These are phyloP conservation scores for Lasioglossum zephyrum DNA, from an alignment of 2,888 invertebrate genomes.

Conservation along the genomic window DNA sequence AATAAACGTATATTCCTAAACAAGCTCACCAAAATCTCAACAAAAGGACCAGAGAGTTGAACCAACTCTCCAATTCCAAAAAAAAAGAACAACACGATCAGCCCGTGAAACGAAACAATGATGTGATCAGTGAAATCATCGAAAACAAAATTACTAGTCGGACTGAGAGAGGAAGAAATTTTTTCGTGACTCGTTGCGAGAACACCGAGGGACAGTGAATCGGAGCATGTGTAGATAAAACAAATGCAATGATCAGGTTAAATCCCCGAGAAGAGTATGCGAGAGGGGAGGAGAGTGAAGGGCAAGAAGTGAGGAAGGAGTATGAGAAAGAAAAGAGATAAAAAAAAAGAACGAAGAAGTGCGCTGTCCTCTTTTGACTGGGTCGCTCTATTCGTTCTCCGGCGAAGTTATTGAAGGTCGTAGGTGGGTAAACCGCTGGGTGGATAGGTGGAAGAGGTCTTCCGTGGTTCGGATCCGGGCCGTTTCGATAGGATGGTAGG, in stretches of 20 bases:
- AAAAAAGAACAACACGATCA: neutral
- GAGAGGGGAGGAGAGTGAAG: neutral
- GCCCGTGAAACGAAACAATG: no score
- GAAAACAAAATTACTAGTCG: neutral
- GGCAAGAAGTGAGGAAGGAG: neutral
- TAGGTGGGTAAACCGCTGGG: slow-evolving; percentile 61
- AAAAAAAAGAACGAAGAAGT: neutral
- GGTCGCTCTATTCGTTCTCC: slow-evolving; percentile 22
- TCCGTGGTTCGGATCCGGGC: slow-evolving; percentile 57
- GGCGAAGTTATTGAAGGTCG: slow-evolving; percentile 50
- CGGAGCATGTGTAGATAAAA: slow-evolving; percentile 45
- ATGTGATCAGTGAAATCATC: neutral
- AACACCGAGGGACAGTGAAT: neutral
- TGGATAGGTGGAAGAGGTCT: slow-evolving; percentile 72
- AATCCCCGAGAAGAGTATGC: neutral
- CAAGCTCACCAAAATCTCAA: no score
- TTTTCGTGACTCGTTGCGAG: neutral
- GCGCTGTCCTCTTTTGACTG: slow-evolving; percentile 22
- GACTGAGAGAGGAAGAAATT: neutral
- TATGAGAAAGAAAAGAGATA: neutral
- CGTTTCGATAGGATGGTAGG: slow-evolving; percentile 80
- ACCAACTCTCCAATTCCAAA: neutral
- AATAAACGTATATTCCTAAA: no score
- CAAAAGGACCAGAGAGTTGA: no score
- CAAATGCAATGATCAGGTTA: slow-evolving; percentile 12